phyloP scores from a whole-genome alignment of 2,888 invertebrate species.

The Helobdella robusta region DNA sequence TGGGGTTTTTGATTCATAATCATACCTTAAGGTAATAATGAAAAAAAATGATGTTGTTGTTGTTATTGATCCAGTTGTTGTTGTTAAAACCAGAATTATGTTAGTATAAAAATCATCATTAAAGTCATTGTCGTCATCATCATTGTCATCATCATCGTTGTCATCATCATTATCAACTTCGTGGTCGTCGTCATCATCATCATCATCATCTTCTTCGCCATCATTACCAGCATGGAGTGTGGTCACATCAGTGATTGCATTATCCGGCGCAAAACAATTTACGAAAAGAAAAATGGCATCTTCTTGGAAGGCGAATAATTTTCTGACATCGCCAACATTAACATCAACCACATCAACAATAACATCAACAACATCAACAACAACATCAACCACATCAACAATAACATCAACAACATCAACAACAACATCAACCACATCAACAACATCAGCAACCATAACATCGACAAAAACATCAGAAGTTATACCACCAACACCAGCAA shows the following conservation, averaged over 20 bases:
- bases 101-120: neutral
- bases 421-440: neutral
- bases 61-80: neutral
- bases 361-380: no score
- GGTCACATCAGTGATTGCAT: no score
- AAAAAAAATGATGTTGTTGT: neutral
- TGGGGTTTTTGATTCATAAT: no score
- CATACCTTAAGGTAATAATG: no score
- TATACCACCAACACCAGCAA: neutral
- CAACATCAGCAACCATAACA: neutral
- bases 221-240: neutral
- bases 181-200: neutral
- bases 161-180: neutral
- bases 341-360: neutral
- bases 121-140: neutral
- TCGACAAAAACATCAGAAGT: neutral
- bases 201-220: neutral
- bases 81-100: neutral
- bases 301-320: neutral
- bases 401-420: no score
- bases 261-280: no score
- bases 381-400: no score
- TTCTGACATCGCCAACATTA: neutral
- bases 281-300: no score
- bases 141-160: neutral